Evolutionary conservation across 1,140 invertebrate genomes (phyloP), one percentile per base, ranked within the genome.

Genomic region (Diploscapter pachys): DNA sequence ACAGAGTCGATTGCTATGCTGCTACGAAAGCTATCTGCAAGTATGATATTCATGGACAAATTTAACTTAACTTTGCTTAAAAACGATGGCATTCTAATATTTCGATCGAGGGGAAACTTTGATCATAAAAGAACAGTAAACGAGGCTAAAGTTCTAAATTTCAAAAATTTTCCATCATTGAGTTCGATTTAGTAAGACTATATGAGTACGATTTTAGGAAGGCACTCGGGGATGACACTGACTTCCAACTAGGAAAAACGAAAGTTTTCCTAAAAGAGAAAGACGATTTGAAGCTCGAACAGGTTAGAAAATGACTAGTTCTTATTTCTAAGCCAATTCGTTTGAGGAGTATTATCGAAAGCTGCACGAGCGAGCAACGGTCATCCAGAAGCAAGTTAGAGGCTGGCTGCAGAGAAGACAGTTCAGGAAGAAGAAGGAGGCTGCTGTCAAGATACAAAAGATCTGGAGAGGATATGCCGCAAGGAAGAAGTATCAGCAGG

Each of bases 201-300:
- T 31, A 31, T 31, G 31, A 31, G 31, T 31, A 31, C 1, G 31
- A 31, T 31, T 31, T 31, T 1, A 31, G 31, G 31, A 31, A 90
- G 53, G 94, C 98, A 5, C 88, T 99, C 3, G 93, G 93, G 3
- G 31, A 31, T 48, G 91, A 92, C 84, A 92, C 93, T 13, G 96
- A 98, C 86, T 98, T 95, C 86, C 96, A 99, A 87, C 88, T 99
- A 64, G 96, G 96, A 3, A 92, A 94, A 83, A 96, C 93, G 0
- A 99, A 99, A 90, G 95, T 99, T 4, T 99, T 99, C 85, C 88
- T 99, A 0, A 99, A 99, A 86, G 96, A 98, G 86, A 94, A 95
- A 3, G 95, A 99, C 86, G 96, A 99, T 88, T 88, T 97, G 65
- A 97, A 94, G 87, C 87, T 99, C 59, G 96, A 99, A 86, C 95